Base-by-base conservation (phyloP, 2,797 vertebrate species). In the Leuciscus waleckii region DNA sequence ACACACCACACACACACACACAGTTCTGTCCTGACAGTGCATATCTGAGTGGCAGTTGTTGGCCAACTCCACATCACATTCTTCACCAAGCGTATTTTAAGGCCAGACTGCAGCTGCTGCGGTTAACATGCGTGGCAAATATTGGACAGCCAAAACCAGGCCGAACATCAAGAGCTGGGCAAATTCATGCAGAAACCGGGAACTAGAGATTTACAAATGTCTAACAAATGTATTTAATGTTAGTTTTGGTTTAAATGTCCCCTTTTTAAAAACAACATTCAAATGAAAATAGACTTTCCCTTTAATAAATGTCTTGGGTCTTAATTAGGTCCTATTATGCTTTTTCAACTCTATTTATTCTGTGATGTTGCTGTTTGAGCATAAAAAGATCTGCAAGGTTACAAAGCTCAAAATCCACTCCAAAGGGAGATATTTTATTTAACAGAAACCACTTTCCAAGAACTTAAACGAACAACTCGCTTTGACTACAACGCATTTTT, bases 61-160 rank as follows among this genome's bases (percentile, higher is more conserved):
- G 74, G 54, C 56, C 71, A 32, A 49, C 32, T 26, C 51, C 17
- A 35, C 75, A 43, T 80, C 32, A 17, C 84, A 84, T 85, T 88
- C 79, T 79, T 84, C 21, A 46, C 80, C 58, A 32, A 46, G 58
- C 3, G 37, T 89, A 84, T 87, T 88, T 88, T 85, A 83, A 83
- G 86, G 61, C 26, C 16, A 75, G 81, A 75, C 77, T 81, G 70
- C 85, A 88, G 89, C 87, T 86, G 87, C 76, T 75, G 73, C 65
- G 68, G 69, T 61, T 75, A 58, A 74, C 19, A 87, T 80, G 35
- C n/a, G 61, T 81, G 69, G 73, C 74, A 68, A 78, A 84, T 68
- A 41, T 56, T 7, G 7, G 35, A 54, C n/a, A 54, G 46, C 2
- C 74, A 86, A 63, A 78, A 71, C 37, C 70, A 75, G 16, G n/a